Evolutionary conservation across 2,888 invertebrate genomes (phyloP), one percentile per base, ranked within the genome.

Genomic region (Drosophila siamana): DNA sequence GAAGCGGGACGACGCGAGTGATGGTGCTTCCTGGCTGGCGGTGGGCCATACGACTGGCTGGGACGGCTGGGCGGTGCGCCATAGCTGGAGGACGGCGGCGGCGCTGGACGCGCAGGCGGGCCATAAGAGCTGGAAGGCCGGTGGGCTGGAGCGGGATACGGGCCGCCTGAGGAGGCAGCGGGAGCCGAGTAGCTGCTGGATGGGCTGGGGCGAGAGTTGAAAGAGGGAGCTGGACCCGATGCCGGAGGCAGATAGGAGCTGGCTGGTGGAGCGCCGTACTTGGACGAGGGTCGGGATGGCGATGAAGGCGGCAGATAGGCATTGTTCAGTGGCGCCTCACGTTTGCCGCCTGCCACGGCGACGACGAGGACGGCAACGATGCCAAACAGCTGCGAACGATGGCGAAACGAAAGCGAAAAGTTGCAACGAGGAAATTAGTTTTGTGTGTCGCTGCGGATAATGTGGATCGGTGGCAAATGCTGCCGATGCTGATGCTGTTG

Each of bases 201-300:
- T 0, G 83, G 76, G 2, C 91, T 56, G 79, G 90, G 28, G 78
- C 64, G 76, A 15, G 87, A 67, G 15, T 76, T 78, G 24, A 82
- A 86, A 2, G 83, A 70, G 5, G 93, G 92, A 13, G 93, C 92
- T 7, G 91, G 92, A 0, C 90, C 92, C 1, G 92, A 91, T 8
- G 92, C 91, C 1, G 94, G 94, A 0, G 94, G 94, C 36, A 94
- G 93, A 78, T 94, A 95, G 4, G 93, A 93, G 19, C 92, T 93
- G 0, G 93, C 93, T 2, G 94, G 94, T 19, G 94, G 94, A 22
- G 93, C 92, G 19, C 92, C 92, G 59, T 92, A 92, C 61, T 80
- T 91, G 13, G 89, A 88, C 13, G 90, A 86, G 44, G 86, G 89
- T 13, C 76, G 41, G 22, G 93, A 92, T 56, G 93, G 93, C 9